A percentile compares a stretch with the other conserved stretches of the same genome.
These are phyloP conservation scores for Stratiolaelaps scimitus DNA, from an alignment of 1,140 invertebrate species.

Conservation along the genomic window DNA sequence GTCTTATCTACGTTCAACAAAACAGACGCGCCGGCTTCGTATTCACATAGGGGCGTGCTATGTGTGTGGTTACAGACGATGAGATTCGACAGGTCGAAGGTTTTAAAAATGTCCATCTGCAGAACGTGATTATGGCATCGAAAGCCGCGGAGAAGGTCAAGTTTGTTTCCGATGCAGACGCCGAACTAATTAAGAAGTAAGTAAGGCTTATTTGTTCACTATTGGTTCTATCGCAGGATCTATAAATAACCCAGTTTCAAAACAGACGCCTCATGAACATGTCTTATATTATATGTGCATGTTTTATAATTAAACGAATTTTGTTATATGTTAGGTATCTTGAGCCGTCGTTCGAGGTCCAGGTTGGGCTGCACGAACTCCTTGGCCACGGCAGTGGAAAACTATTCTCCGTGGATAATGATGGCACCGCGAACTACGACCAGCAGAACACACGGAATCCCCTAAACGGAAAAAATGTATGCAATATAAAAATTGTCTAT, in stretches of 20 bases:
- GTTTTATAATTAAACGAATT: too few species aligned
- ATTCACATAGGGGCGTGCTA: too few species aligned
- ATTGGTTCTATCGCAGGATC: too few species aligned
- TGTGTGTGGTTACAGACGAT: conserved; percentile 75
- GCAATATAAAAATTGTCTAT: too few species aligned
- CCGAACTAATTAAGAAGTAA: neutral
- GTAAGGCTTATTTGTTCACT: too few species aligned
- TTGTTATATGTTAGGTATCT: too few species aligned
- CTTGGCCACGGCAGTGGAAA: conserved; percentile 92
- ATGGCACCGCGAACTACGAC: conserved; percentile 72
- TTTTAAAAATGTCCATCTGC: conserved; percentile 90
- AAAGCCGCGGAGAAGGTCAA: conserved; percentile 67
- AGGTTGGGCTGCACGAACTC: conserved; percentile 86
- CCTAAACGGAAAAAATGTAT: conserved; percentile 50
- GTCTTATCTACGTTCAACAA: too few species aligned
- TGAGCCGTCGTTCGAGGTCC: conserved; percentile 59
- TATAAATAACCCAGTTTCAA: too few species aligned
- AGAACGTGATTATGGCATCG: conserved; percentile 77
- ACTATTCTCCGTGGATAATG: conserved; percentile 58
- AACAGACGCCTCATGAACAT: too few species aligned
- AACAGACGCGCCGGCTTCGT: too few species aligned
- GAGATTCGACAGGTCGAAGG: conserved; percentile 85
- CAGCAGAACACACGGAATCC: conserved; percentile 61
- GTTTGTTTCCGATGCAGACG: conserved; percentile 60
- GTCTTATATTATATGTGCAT: too few species aligned